Conservation (phyloP, 2,113 vertebrate species). For the Eidolon helvum region DNA sequence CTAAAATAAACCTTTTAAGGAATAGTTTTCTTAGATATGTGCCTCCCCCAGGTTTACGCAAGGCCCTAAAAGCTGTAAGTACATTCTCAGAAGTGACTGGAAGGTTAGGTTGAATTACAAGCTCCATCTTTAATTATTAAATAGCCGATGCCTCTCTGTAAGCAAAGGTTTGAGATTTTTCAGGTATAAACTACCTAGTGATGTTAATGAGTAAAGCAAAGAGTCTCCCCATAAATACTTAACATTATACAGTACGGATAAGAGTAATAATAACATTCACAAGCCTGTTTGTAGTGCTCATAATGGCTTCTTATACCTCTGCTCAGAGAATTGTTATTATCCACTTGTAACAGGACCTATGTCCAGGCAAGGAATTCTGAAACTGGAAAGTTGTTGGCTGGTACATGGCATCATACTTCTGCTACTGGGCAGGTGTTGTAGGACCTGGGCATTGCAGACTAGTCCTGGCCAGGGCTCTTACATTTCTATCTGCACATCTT, state of each 20-base stretch:
- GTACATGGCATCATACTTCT: neutral
- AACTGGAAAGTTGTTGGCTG: rapidly evolving
- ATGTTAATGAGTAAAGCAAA: neutral
- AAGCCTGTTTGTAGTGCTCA: rapidly evolving
- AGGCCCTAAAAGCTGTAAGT: neutral
- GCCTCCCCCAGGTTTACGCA: neutral
- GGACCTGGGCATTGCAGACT: rapidly evolving
- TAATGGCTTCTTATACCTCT: neutral
- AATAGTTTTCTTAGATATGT: neutral
- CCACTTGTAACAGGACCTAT: rapidly evolving
- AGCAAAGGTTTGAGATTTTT: neutral
- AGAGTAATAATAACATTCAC: neutral
- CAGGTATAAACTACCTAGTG: neutral
- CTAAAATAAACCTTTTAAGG: neutral
- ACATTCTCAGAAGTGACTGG: neutral
- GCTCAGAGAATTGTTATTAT: rapidly evolving
- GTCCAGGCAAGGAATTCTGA: rapidly evolving
- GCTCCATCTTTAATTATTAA: neutral
- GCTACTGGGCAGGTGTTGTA: neutral
- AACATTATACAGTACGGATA: neutral
- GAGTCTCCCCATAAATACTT: neutral
- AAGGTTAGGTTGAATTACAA: neutral
- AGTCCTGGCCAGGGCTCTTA: neutral
- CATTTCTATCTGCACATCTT: neutral
- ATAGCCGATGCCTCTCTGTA: neutral